Base-by-base conservation (phyloP, 2,888 invertebrate genomes). In the Neria commutata region DNA sequence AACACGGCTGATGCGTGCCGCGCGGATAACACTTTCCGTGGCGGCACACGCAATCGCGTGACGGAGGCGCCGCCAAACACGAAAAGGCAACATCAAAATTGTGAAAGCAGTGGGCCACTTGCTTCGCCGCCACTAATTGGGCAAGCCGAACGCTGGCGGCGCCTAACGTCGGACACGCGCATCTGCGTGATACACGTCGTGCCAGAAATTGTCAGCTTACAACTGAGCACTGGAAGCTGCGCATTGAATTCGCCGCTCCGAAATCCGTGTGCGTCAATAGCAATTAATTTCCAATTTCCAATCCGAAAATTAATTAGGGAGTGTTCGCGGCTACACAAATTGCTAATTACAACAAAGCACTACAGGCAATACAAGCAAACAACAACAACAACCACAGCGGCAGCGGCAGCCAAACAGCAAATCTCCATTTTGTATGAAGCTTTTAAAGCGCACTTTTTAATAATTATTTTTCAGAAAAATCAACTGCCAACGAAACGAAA, bases 261-360 rank as follows among this genome's bases (percentile, higher is more conserved):
- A n/a, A n/a, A 8, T 29, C 11, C 29, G 29, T 29, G 29, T 11
- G n/a, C 11, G 29, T 29, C 11, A 17, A 37, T 21, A 19, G 6
- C 21, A 42, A 42, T 42, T 19, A 42, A 19, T 8, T 42, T 19
- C 21, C 19, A 19, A 42, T 42, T 42, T 42, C 5, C 17, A 19
- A 64, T 49, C 58, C 21, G 47, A 19, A 47, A 37, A 5, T 5
- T 19, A 42, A 42, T 21, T 42, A 42, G 21, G 42, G 19, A 42
- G 42, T 42, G 42, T 29, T 24, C 45, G 10, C 53, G 61, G 26
- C 14, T 17, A 53, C 45, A 57, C 52, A 59, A 64, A 54, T 54
- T 52, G 56, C 42, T 49, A 42, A 42, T 42, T 42, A 63, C 49
- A 51, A 52, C 58, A 42, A 19, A 37, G 53, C 29, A 55, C 29